Evolutionary conservation across 2,113 vertebrate genomes (phyloP).

Genomic region (Actinemys pallida): DNA sequence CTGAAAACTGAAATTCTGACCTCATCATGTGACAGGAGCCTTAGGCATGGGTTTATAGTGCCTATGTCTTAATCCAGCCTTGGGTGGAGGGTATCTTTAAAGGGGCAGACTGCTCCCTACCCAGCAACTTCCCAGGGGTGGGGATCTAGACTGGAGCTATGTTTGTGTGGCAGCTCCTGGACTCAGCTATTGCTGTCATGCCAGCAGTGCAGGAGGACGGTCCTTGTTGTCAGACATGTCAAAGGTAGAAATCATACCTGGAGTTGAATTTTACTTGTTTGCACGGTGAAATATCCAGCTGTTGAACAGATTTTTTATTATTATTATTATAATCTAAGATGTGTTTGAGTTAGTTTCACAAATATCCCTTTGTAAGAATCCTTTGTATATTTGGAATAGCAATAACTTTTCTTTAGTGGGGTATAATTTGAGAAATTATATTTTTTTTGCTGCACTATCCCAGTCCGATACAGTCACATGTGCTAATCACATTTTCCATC

Average conservation of each 20-base stretch:
- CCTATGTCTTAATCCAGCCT: not conserved
- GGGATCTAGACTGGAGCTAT: not conserved
- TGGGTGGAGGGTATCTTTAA: not conserved
- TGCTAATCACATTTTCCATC: not conserved
- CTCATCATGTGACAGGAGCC: not conserved
- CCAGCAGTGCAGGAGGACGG: not conserved
- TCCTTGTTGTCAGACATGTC: not conserved
- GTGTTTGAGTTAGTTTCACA: not conserved
- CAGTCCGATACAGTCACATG: not conserved
- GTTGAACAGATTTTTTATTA: not conserved
- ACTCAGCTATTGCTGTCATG: not conserved
- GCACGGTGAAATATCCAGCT: not conserved
- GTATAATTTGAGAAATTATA: too few relatives aligned
- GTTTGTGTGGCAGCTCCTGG: not conserved
- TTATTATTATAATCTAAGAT: not conserved
- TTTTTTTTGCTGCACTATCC: not conserved
- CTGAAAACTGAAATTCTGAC: not conserved
- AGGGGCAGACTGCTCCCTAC: not conserved
- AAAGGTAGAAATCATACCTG: not conserved
- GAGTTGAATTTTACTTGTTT: not conserved
- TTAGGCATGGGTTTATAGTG: not conserved
- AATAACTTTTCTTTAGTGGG: not conserved
- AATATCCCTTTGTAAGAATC: not conserved
- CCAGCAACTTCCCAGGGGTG: not conserved
- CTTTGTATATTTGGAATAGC: not conserved